Base-by-base conservation (phyloP, 2,797 vertebrate species). In the Remorina albescens region DNA sequence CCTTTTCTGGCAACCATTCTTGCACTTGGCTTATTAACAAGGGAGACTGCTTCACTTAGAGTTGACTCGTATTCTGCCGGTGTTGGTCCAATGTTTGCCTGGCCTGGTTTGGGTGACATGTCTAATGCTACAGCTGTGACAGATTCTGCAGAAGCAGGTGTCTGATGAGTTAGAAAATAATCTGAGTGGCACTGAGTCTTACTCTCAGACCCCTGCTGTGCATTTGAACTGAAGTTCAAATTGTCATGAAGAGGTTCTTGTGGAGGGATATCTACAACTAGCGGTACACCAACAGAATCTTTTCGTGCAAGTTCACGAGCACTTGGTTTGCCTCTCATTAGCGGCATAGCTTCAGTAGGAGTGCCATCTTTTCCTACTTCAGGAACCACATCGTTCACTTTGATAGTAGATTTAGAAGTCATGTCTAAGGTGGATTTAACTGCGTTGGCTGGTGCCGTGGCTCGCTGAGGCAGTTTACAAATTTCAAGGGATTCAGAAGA, bases 111-210 rank as follows among this genome's bases (percentile, higher is more conserved):
- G 21, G 86, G 74, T 74, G 93, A 94, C 92, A 93, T 92, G 82
- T 94, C 91, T 55, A 92, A 39, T 28, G 93, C 91, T 4, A 9
- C 8, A 58, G 84, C 93, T 90, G 92, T 91, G 67, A 94, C 82
- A 51, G 94, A 68, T 0, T 92, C 80, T 53, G 46, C 39, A 46
- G 81, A 82, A 23, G 63, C 49, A 19, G 44, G 78, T 46, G 50
- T 44, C 41, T 83, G 80, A 67, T 60, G 23, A 57, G 64, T 56
- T 59, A 65, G 49, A 69, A 46, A 21, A 67, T 49, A 73, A 42
- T 73, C 64, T 58, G 67, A 36, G 9, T 77, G 46, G 19, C 23
- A 64, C 5, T 62, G 64, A 68, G 49, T 47, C 30, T 34, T 72
- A 55, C 44, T 68, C 36, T 64, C 59, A 59, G 30, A 44, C 12